Base-by-base conservation (phyloP, 1,140 invertebrate species). In the Limonius californicus region DNA sequence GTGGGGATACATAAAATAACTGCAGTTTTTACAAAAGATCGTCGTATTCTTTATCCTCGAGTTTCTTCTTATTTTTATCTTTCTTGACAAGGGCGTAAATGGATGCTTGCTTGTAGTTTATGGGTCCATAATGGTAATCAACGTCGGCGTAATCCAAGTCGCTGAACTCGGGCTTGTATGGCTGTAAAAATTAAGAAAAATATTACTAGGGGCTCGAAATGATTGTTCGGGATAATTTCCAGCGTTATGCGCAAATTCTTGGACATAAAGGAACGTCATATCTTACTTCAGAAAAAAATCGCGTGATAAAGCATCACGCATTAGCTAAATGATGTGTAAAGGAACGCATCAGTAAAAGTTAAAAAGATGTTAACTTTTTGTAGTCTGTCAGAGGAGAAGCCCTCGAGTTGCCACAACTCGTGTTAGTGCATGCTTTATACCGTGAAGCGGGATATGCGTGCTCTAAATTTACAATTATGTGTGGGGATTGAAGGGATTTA, bases 111-210 rank as follows among this genome's bases (percentile, higher is more conserved):
- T 94, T 94, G 81, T 94, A 94, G 78, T 93, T 91, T 72, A 94
- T 93, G 27, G 92, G 92, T 61, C 91, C 91, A 78, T 93, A 93
- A 74, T 87, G 86, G 78, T 91, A 89, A 75, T 94, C 91, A 64
- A 92, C 88, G 79, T 95, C 92, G 39, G 92, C 92, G 78, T 94
- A 94, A 73, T 91, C 89, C 74, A 94, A 82, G 77, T 88, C 91
- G 73, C 88, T 85, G 71, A 85, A 85, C 69, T 88, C 85, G 54
- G 79, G 88, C 84, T 84, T 86, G 79, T 83, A 86, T 55, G 85
- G 86, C 87, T 89, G 80, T 12, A 77, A 79, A 77, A 71, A 69
- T 71, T 67, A 61, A 68, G 57, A 32, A 32, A 32, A 32, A 32
- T 11, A n/a, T n/a, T n/a, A n/a, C n/a, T n/a, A n/a, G n/a, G n/a